Percentiles rank a stretch among this genome's conserved stretches.
Conservation (phyloP, 2,797 vertebrate species). For the Lindbergichthys nudifrons region DNA sequence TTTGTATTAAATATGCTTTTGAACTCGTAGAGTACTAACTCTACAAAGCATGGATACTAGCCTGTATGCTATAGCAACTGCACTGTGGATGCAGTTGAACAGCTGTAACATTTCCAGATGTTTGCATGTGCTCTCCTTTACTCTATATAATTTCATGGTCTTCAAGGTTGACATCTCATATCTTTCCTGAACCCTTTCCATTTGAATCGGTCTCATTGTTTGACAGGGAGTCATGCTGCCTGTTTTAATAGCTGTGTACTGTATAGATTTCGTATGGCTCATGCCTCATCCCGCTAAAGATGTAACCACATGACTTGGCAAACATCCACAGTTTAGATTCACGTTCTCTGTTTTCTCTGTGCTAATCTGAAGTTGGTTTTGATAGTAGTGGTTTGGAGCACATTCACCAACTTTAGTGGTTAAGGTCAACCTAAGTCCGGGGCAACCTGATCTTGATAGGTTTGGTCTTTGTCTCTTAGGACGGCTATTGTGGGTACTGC, state of each 20-base stretch:
- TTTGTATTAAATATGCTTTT: slow-evolving; percentile 9
- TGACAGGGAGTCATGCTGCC: slow-evolving; percentile 55
- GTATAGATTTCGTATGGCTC: slow-evolving; percentile 73
- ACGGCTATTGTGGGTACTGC: slow-evolving; percentile 41
- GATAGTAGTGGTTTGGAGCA: slow-evolving; percentile 62
- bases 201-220: slow-evolving; percentile 77
- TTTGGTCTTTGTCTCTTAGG: slow-evolving; percentile 36
- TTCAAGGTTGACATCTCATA: slow-evolving; percentile 67
- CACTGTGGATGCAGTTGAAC: slow-evolving; percentile 23
- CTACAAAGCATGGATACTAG: background rate
- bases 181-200: slow-evolving; percentile 66
- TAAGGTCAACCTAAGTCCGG: slow-evolving; percentile 42
- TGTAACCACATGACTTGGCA: slow-evolving; percentile 75
- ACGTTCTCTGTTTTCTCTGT: slow-evolving; percentile 51
- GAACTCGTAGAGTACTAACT: background rate
- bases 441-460: slow-evolving; percentile 53
- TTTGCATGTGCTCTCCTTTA: slow-evolving; percentile 55
- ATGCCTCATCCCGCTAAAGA: slow-evolving; percentile 70
- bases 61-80: slow-evolving; percentile 13
- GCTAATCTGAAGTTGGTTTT: slow-evolving; percentile 61
- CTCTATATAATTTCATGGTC: slow-evolving; percentile 54
- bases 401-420: slow-evolving; percentile 52
- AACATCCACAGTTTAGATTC: slow-evolving; percentile 57
- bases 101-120: slow-evolving; percentile 61
- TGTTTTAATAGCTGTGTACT: slow-evolving; percentile 70